Base-by-base conservation (phyloP, 1,140 invertebrate species). In the Ceratina australensis region DNA sequence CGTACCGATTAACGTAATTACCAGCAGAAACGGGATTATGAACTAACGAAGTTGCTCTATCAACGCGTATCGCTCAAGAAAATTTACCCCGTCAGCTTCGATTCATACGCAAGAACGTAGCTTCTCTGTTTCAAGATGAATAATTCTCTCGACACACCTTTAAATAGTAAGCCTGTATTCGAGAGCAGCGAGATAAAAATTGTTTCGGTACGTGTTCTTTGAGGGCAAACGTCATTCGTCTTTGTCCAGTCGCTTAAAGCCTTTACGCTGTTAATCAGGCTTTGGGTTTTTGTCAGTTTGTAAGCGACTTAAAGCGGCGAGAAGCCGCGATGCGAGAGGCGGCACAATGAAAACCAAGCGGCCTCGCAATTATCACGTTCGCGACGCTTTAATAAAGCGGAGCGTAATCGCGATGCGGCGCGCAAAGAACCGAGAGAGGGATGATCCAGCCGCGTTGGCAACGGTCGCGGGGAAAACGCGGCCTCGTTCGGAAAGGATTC, bases 371-470 rank as follows among this genome's bases (percentile, higher is more conserved):
- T 72, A 72, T 42, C 57, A 50, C 52, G 42, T 33, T 72, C 69
- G 69, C n/a, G 18, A 26, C 69, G 57, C 69, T 61, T 72, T 72
- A 72, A 72, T 72, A 72, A 60, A 72, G 22, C 69, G 69, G 24
- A 49, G 42, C 26, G 28, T 61, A 60, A 61, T 61, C 57, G 42
- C 57, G 42, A 68, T 50, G 49, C 22, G 24, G n/a, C 33, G 54
- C n/a, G 68, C 8, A 54, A 67, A 67, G 26, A 42, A 54, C 12
- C 52, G 67, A 57, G 18, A 57, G 52, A 33, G 67, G 42, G 18
- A 64, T n/a, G 2, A 20, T 4, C 16, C 33, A 3, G 20, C 10
- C 63, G 63, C 28, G 68, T 15, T 22, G 65, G 24, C 8, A 10
- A 26, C 20, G 33, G 68, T 26, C 68, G 20, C 64, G 56, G 10